These are phyloP conservation scores for Phyto melanocephala DNA, from an alignment of 2,888 invertebrate species.

Conservation along the genomic window DNA sequence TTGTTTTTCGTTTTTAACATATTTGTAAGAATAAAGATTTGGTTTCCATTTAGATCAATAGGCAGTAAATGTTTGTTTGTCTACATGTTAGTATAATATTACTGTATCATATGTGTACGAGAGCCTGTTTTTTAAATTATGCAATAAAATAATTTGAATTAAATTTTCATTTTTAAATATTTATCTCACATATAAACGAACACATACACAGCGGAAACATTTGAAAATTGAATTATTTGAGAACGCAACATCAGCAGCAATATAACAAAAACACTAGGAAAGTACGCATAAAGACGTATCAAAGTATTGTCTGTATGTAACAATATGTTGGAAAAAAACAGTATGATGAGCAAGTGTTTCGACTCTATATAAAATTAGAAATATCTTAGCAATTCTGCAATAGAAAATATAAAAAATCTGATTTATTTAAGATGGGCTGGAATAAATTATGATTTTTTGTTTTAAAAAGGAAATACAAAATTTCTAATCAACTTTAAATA, in stretches of 20 bases:
- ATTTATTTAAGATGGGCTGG: no score
- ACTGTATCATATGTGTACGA: neutral
- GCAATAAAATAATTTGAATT: constrained; percentile 56
- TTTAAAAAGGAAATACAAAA: no score
- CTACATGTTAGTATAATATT: neutral
- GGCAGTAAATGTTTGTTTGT: neutral
- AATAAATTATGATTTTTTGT: no score
- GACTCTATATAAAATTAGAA: no score
- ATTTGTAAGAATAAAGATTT: no score
- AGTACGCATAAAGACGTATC: neutral
- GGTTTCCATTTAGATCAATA: no score
- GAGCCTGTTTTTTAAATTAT: constrained; percentile 10
- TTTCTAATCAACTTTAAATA: no score
- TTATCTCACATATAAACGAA: neutral
- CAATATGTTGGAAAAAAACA: constrained; percentile 18
- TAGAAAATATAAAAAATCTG: no score
- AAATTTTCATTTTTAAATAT: constrained; percentile 56
- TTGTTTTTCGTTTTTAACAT: no score
- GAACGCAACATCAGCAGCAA: constrained; percentile 17
- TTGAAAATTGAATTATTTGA: constrained; percentile 57
- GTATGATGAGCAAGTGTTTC: no score
- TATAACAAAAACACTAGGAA: neutral
- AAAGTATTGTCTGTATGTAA: neutral
- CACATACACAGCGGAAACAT: constrained; percentile 18
- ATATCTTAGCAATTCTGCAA: no score